phyloP scores from a whole-genome alignment of 1,140 invertebrate genomes.

The Hycleus phaleratus region DNA sequence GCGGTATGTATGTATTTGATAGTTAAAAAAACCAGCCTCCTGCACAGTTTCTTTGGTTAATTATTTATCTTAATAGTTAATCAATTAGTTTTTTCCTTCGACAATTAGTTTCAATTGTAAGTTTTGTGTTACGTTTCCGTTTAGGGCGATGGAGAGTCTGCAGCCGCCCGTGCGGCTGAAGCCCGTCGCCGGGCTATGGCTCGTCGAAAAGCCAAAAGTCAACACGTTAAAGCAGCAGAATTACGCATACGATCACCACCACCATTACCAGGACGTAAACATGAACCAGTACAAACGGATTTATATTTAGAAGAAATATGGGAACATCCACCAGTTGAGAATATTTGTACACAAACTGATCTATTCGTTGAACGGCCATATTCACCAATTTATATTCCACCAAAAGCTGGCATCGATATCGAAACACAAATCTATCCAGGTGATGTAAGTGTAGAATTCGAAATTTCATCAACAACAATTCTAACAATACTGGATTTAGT shows the following conservation, averaged over 20 bases:
- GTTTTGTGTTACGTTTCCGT: not conserved
- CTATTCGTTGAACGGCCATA: constrained; percentile 71
- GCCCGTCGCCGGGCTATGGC: constrained; percentile 52
- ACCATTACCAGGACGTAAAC: constrained; percentile 66
- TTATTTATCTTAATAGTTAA: not conserved
- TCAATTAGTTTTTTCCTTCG: no score
- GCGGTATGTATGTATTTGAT: constrained; percentile 24
- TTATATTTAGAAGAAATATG: constrained; percentile 73
- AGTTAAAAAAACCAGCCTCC: not conserved
- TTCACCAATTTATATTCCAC: constrained; percentile 65
- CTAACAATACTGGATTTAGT: constrained; percentile 37
- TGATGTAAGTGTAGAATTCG: constrained; percentile 54
- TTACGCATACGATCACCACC: constrained; percentile 52
- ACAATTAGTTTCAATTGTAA: no score
- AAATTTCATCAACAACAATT: not conserved
- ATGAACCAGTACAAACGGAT: constrained; percentile 82
- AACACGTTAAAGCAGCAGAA: constrained; percentile 29
- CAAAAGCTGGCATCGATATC: constrained; percentile 70
- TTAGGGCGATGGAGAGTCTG: constrained; percentile 52
- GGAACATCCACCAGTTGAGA: constrained; percentile 61
- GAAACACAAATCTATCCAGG: constrained; percentile 80
- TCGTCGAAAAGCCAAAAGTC: constrained; percentile 48
- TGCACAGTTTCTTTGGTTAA: not conserved
- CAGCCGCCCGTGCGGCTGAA: constrained; percentile 51
- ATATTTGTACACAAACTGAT: constrained; percentile 78